Evolutionary conservation across 2,113 vertebrate genomes (phyloP).

Genomic region (Syngnathus floridae): DNA sequence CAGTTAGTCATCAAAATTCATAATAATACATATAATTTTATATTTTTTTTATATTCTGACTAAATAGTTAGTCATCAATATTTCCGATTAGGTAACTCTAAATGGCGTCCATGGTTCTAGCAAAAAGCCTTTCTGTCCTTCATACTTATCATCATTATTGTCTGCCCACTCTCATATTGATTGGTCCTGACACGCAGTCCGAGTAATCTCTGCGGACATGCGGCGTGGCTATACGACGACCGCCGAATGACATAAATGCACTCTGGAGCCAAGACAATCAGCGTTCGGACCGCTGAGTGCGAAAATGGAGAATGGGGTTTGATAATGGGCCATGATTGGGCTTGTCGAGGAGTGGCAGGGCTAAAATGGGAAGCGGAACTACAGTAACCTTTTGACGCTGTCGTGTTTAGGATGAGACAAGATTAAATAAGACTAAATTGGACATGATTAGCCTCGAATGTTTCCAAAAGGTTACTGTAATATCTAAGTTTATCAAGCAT

Average conservation of each 20-base stretch:
- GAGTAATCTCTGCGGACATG: slow-evolving; percentile 4
- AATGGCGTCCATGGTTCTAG: not conserved
- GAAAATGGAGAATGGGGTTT: slow-evolving; percentile 19
- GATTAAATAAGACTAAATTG: not conserved
- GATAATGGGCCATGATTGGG: slow-evolving; percentile 19
- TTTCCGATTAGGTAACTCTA: not conserved
- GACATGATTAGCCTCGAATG: not conserved
- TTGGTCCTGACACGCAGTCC: slow-evolving; percentile 4
- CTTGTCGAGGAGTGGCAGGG: slow-evolving; percentile 12
- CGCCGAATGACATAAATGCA: slow-evolving; percentile 19
- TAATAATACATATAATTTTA: too few species aligned
- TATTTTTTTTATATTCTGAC: not conserved
- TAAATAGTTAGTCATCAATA: not conserved
- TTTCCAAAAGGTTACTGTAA: not conserved
- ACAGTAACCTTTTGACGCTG: not conserved
- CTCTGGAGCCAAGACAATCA: slow-evolving; percentile 19
- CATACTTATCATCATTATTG: not conserved
- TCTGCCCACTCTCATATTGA: slow-evolving; percentile 12
- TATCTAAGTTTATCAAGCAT: not conserved
- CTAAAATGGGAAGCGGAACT: slow-evolving; percentile 9
- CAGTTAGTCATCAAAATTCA: too few species aligned
- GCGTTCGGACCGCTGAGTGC: slow-evolving; percentile 25
- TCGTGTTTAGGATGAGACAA: not conserved
- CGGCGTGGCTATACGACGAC: slow-evolving; percentile 1
- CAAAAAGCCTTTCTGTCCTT: not conserved